These are phyloP conservation scores for Lytechinus pictus DNA, from an alignment of 35 echinoderm and acorn worm genomes.

Conservation along the genomic window DNA sequence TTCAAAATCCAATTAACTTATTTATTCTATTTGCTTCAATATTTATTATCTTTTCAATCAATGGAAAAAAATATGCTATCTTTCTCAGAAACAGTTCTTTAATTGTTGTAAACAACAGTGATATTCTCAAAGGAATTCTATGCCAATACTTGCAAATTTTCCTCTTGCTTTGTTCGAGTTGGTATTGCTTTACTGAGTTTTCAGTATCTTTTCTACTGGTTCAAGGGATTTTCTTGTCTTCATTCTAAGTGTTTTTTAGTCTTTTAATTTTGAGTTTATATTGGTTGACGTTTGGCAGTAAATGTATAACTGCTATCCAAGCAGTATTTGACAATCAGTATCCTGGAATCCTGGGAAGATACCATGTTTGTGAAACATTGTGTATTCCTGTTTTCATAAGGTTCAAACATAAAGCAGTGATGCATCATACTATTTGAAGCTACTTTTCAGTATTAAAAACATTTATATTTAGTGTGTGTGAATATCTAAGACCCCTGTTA, in stretches of 20 bases:
- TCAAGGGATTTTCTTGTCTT: neutral
- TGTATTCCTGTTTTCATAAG: no score
- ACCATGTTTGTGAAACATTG: no score
- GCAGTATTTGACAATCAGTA: no score
- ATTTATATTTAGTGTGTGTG: neutral
- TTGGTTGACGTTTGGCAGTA: neutral
- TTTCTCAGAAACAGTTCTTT: neutral
- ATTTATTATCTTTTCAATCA: neutral
- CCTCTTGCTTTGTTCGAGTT: neutral
- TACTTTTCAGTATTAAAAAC: neutral
- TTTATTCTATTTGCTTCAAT: neutral
- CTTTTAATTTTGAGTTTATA: neutral
- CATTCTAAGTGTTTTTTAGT: neutral
- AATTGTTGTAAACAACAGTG: neutral
- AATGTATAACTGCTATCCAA: neutral
- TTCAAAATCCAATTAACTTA: neutral
- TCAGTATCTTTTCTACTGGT: neutral
- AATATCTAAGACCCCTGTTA: no score
- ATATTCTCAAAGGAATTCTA: neutral
- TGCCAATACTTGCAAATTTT: neutral
- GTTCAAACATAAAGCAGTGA: no score
- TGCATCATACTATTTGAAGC: neutral
- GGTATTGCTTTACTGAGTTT: neutral
- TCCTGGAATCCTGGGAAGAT: no score
- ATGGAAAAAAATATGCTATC: neutral